Base-by-base conservation (phyloP, 2,797 vertebrate genomes). In the Trematomus bernacchii region DNA sequence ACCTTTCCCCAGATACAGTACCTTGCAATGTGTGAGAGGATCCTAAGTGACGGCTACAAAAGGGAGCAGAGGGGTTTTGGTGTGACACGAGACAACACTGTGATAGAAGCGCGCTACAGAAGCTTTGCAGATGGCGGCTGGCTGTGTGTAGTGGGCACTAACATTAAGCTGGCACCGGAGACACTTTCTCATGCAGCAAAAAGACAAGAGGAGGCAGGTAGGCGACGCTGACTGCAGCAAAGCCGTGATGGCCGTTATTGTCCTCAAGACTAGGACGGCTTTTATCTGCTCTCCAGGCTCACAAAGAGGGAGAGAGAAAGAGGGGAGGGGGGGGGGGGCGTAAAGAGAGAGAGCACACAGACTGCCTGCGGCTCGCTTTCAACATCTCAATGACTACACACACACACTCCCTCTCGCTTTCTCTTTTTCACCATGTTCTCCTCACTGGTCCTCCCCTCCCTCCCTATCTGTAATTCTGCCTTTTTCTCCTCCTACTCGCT, bases 381-480 rank as follows among this genome's bases (percentile, higher is more conserved):
- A 92, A 92, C 90, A 87, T 92, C 91, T 92, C 89, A 93, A 89
- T 91, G 90, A 91, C 90, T 90, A 85, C 90, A 90, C 53, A 82
- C 80, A 70, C 83, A 66, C 74, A n/a, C 70, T 27, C 76, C 76
- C 53, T 80, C 80, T 30, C 76, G 44, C 59, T 43, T 68, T 40
- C 79, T 62, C 68, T 55, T 55, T 63, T 52, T 62, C 77, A 67
- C 71, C 53, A 68, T 60, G 60, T 83, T 82, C 76, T 86, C 77
- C 72, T 87, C 82, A 15, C 82, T 70, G 71, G 48, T 80, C 77
- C 82, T 80, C 79, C 74, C 77, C 76, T 77, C 84, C 73, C 54
- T 77, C 76, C 71, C n/a, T n/a, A n/a, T 87, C 82, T 71, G 77
- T 84, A 69, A 82, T 72, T 78, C 90, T 85, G 79, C 80, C 85